A percentile compares a stretch with the other conserved stretches of the same genome.
phyloP scores from a whole-genome alignment of 1,140 invertebrate species.

The Papilio dardanus region DNA sequence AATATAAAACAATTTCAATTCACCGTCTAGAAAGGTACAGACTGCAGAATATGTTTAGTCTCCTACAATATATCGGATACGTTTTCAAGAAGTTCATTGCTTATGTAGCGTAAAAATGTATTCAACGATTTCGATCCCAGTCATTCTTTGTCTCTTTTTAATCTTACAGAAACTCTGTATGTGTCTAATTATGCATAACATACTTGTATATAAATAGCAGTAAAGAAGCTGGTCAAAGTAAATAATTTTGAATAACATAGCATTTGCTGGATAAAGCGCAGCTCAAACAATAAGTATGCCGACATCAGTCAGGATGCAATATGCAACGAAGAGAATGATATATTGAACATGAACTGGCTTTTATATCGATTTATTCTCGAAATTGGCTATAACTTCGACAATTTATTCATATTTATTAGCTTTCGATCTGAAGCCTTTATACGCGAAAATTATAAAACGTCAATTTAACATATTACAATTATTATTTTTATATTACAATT shows the following conservation, averaged over 20 bases:
- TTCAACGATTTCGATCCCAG: no score
- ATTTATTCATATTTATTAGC: slow-evolving; percentile 1
- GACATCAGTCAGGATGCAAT: slow-evolving; percentile 7
- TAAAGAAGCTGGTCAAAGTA: not conserved
- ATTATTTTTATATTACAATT: no score
- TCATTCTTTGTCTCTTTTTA: no score
- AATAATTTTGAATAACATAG: not conserved
- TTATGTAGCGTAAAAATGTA: not conserved
- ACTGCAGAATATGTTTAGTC: not conserved
- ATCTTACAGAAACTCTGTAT: no score
- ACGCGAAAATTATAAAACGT: not conserved
- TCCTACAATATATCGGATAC: not conserved
- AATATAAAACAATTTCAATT: not conserved
- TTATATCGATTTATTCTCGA: slow-evolving; percentile 1
- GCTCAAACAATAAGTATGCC: not conserved
- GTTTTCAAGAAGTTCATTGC: no score
- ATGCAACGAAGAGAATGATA: slow-evolving; percentile 6
- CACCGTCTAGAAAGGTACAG: not conserved
- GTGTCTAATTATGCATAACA: no score
- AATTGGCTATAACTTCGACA: not conserved
- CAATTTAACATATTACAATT: no score
- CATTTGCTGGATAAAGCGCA: not conserved
- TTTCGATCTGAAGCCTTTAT: not conserved
- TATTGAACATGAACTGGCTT: not conserved
- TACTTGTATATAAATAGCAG: not conserved